These are phyloP conservation scores for Alethe castanea DNA, from an alignment of 2,113 vertebrate genomes.

Conservation along the genomic window DNA sequence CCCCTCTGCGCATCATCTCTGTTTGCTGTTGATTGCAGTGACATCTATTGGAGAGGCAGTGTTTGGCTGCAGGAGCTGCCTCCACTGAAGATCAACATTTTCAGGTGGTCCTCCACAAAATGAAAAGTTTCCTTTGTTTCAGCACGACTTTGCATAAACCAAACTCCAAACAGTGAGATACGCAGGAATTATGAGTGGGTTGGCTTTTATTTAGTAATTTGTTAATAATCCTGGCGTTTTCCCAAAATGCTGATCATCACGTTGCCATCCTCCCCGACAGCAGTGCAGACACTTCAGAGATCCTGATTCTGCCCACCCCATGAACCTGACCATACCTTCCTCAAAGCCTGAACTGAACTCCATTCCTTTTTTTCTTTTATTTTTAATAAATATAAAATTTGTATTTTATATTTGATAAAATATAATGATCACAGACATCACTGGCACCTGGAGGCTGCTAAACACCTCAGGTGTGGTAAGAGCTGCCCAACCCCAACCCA, in stretches of 20 bases:
- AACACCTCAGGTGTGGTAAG: background rate
- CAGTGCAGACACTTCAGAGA: background rate
- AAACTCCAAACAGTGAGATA: background rate
- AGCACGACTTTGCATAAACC: background rate
- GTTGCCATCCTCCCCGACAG: background rate
- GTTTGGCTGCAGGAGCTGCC: conserved; percentile 9
- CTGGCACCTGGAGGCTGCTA: background rate
- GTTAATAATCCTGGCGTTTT: background rate
- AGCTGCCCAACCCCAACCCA: background rate
- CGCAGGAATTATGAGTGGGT: background rate
- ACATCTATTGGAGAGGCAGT: conserved; percentile 75
- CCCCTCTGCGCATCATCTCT: background rate
- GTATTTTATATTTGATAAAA: too few relatives aligned
- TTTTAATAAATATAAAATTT: background rate
- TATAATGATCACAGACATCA: too few relatives aligned
- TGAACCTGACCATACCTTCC: background rate
- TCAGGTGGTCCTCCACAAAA: background rate
- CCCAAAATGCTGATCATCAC: background rate
- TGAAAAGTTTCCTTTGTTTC: background rate
- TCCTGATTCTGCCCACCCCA: background rate
- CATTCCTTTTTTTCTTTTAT: background rate
- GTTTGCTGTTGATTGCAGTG: conserved; percentile 71
- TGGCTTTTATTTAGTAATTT: background rate
- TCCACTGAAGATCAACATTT: background rate
- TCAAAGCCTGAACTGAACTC: background rate